These are phyloP conservation scores for Acyrthosiphon pisum DNA, from an alignment of 1,140 invertebrate genomes.

Conservation along the genomic window DNA sequence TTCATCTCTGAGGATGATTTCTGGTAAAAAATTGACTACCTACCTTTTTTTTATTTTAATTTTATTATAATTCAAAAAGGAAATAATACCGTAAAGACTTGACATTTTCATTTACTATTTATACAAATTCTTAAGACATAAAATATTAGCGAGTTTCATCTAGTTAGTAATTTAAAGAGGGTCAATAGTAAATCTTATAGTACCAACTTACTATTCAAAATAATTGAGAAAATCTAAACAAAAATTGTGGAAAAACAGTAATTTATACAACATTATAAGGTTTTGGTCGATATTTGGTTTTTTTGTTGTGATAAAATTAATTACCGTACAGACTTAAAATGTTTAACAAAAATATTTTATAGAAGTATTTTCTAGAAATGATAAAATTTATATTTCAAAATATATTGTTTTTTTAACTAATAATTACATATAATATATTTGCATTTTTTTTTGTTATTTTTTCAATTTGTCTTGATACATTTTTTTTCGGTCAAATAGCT, in stretches of 20 bases:
- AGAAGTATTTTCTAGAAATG: too few relatives aligned
- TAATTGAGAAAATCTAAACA: background rate
- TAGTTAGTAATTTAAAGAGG: background rate
- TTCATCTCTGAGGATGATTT: background rate
- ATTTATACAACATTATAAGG: background rate
- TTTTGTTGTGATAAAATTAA: background rate
- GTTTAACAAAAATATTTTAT: background rate
- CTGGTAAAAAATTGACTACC: background rate
- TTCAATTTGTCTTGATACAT: background rate
- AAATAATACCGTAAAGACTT: background rate
- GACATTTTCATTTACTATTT: too few relatives aligned
- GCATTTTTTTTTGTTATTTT: background rate
- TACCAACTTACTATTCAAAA: background rate
- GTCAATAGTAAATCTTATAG: background rate
- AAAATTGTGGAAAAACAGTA: background rate
- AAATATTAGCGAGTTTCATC: too few relatives aligned
- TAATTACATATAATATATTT: background rate
- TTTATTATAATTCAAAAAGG: background rate
- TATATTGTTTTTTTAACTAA: too few relatives aligned
- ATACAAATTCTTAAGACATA: too few relatives aligned
- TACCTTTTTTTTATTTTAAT: too few relatives aligned
- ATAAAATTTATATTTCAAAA: too few relatives aligned
- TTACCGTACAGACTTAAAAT: background rate
- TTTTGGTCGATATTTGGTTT: too few relatives aligned
- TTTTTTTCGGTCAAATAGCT: background rate